Percentiles rank a stretch among this genome's conserved stretches.
These are phyloP conservation scores for Rhynchonycteris naso DNA, from an alignment of 2,797 vertebrate genomes.

Conservation along the genomic window DNA sequence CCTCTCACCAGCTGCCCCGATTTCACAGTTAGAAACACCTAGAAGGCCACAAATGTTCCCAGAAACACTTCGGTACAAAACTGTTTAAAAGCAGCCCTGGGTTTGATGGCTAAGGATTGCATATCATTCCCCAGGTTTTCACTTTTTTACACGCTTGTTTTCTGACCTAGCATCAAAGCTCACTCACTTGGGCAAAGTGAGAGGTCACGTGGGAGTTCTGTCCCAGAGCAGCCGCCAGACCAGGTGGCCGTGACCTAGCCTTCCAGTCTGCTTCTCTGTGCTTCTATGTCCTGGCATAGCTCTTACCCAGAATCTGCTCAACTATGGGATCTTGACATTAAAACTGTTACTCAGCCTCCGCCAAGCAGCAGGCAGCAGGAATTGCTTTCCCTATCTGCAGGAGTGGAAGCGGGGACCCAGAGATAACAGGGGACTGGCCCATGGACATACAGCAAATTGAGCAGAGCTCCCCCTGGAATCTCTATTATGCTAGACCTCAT, in stretches of 20 bases:
- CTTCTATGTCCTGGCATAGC: not conserved
- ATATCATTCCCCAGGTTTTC: not conserved
- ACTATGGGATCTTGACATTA: not conserved
- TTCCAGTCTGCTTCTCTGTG: conserved; percentile 47
- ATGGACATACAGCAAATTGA: not conserved
- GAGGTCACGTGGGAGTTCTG: not conserved
- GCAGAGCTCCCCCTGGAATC: not conserved
- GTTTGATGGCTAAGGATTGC: not conserved
- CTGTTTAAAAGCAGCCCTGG: not conserved
- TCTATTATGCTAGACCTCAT: fast-evolving
- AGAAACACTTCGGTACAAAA: not conserved
- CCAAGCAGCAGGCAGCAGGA: not conserved
- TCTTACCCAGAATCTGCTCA: not conserved
- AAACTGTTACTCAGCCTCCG: not conserved
- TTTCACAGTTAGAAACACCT: not conserved
- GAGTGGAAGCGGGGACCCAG: not conserved
- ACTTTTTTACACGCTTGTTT: not conserved
- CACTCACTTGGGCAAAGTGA: not conserved
- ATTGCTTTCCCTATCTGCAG: not conserved
- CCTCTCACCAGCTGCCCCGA: not conserved
- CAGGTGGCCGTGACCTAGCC: not conserved
- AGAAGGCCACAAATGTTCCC: not conserved
- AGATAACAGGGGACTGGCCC: not conserved
- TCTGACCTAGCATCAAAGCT: conserved; percentile 5
- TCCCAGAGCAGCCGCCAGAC: not conserved